These are phyloP conservation scores for Xenus cinereus DNA, from an alignment of 2,113 vertebrate genomes.

Conservation along the genomic window DNA sequence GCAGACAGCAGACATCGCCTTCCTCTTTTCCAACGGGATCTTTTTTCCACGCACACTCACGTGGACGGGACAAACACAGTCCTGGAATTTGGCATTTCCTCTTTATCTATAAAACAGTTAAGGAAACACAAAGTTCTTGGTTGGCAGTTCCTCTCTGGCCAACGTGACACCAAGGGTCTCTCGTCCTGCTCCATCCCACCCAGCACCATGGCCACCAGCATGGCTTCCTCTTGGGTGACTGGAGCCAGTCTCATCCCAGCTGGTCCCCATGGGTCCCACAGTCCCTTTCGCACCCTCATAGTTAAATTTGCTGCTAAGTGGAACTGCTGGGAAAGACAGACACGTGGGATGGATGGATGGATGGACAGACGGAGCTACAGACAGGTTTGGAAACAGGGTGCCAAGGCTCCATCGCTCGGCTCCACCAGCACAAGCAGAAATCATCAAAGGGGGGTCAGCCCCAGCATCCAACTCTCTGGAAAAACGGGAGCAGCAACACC, in stretches of 20 bases:
- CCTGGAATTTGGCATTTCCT: not conserved
- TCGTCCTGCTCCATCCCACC: not conserved
- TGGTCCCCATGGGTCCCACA: not conserved
- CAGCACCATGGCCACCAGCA: not conserved
- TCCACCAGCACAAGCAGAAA: not conserved
- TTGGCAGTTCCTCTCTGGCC: not conserved
- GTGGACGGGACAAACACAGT: rapidly evolving
- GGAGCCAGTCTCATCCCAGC: not conserved
- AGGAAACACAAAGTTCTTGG: not conserved
- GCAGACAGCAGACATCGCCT: not conserved
- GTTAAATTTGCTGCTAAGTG: not conserved
- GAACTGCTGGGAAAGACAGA: not conserved
- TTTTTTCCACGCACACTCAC: not conserved
- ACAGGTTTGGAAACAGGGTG: not conserved
- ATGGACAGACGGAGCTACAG: not conserved
- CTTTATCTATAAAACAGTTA: not conserved
- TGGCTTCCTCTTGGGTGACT: not conserved
- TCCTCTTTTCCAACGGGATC: not conserved
- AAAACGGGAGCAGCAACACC: not conserved
- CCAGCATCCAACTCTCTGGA: not conserved
- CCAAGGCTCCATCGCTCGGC: not conserved
- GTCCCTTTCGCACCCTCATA: not conserved
- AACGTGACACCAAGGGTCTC: not conserved
- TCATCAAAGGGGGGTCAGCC: not conserved
- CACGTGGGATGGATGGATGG: not conserved